Evolutionary conservation across 2,113 vertebrate genomes (phyloP).

Genomic region (Cebidichthys violaceus): DNA sequence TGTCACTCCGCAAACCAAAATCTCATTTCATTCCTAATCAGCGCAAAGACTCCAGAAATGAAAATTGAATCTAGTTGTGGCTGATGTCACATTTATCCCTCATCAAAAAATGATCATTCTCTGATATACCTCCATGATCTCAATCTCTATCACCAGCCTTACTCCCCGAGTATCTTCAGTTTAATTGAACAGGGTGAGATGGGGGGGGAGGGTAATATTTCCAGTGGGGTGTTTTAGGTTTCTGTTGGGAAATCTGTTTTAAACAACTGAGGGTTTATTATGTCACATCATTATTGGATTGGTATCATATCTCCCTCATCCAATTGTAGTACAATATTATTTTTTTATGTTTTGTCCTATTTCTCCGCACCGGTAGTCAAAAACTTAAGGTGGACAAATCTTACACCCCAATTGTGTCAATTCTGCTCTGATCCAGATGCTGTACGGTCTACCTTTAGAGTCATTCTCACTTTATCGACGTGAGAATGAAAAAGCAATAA

Average conservation of each 20-base stretch:
- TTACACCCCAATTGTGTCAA: background rate
- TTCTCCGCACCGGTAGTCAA: constrained; percentile 41
- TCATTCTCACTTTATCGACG: constrained; percentile 76
- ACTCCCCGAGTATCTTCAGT: constrained; percentile 67
- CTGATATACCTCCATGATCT: constrained; percentile 73
- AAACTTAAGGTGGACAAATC: constrained; percentile 52
- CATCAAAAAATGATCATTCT: constrained; percentile 76
- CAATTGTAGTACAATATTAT: constrained; percentile 30
- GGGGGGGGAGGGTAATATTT: constrained; percentile 62
- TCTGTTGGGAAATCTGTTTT: constrained; percentile 80
- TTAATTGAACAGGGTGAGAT: constrained; percentile 69
- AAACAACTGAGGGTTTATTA: constrained; percentile 74
- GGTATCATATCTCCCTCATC: constrained; percentile 68
- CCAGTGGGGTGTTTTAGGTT: constrained; percentile 75
- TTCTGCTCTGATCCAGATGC: constrained; percentile 4
- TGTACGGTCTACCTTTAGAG: constrained; percentile 59
- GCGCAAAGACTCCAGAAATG: constrained; percentile 66
- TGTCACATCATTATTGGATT: constrained; percentile 72
- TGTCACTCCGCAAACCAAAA: constrained; percentile 75
- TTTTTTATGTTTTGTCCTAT: constrained; percentile 48
- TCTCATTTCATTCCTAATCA: constrained; percentile 83
- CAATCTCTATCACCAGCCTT: constrained; percentile 58
- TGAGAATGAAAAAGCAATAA: constrained; percentile 80
- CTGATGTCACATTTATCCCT: constrained; percentile 74
- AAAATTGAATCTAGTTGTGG: constrained; percentile 75